Evolutionary conservation across 2,888 invertebrate genomes (phyloP).

Genomic region (Trichopoda pennipes): DNA sequence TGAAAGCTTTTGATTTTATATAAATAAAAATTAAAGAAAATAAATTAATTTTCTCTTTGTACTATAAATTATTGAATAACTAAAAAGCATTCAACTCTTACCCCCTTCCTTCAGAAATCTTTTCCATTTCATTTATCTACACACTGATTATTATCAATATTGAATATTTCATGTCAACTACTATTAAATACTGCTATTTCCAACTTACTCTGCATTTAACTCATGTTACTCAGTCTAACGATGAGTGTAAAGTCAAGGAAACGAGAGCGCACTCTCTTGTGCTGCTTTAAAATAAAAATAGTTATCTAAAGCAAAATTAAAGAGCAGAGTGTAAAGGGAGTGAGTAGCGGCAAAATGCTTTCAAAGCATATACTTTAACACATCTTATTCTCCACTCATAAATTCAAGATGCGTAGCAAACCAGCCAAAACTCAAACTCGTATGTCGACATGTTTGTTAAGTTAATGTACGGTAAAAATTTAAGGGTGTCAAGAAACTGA

Average conservation of each 20-base stretch:
- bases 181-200: slow-evolving; percentile 27
- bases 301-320: slow-evolving; percentile 43
- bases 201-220: slow-evolving; percentile 12
- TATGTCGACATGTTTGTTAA: slow-evolving; percentile 3
- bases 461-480: slow-evolving; percentile 62
- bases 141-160: slow-evolving; percentile 34
- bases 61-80: not conserved
- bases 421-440: slow-evolving; percentile 1
- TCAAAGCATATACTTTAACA: slow-evolving; percentile 48
- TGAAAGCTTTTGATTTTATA: not conserved
- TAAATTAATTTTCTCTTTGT: not conserved
- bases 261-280: slow-evolving; percentile 7
- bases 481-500: not conserved
- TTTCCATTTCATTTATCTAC: not conserved
- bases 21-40: not conserved
- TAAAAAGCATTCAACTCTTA: not conserved
- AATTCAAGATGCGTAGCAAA: slow-evolving; percentile 67
- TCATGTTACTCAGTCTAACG: slow-evolving; percentile 49
- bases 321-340: not conserved
- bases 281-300: slow-evolving; percentile 11
- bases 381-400: slow-evolving; percentile 58
- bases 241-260: slow-evolving; percentile 44
- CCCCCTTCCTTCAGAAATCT: not conserved
- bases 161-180: slow-evolving; percentile 39
- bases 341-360: slow-evolving; percentile 25